Evolutionary conservation across 2,113 vertebrate genomes (phyloP).

Genomic region (Halcyon senegalensis): DNA sequence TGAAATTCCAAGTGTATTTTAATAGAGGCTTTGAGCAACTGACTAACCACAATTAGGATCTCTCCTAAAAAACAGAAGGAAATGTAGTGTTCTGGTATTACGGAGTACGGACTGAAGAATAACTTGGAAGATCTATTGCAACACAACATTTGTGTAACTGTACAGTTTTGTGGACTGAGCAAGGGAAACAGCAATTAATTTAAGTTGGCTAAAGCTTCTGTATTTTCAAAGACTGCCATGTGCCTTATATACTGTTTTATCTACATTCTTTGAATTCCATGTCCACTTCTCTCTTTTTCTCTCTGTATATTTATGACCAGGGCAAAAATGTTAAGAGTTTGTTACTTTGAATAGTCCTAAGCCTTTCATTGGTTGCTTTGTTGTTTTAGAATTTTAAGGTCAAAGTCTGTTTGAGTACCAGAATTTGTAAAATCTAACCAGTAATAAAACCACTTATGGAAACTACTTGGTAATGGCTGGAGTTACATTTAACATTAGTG

Average conservation of each 20-base stretch:
- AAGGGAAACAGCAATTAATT: conserved; percentile 87
- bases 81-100: conserved; percentile 79
- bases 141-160: conserved; percentile 97
- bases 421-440: conserved; percentile 87
- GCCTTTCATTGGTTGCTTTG: conserved; percentile 80
- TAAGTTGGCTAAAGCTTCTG: conserved; percentile 90
- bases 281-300: conserved; percentile 80
- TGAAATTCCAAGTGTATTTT: conserved; percentile 88
- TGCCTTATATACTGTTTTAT: conserved; percentile 90
- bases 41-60: conserved; percentile 84
- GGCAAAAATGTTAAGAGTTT: conserved; percentile 80
- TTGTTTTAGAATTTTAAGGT: conserved; percentile 86
- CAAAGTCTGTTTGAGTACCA: conserved; percentile 80
- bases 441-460: conserved; percentile 84
- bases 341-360: conserved; percentile 76
- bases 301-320: conserved; percentile 89
- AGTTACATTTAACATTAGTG: conserved; percentile 39
- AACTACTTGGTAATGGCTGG: conserved; percentile 67
- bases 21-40: conserved; percentile 89
- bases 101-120: conserved; percentile 81
- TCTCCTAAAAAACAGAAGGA: conserved; percentile 82
- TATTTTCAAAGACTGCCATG: conserved; percentile 89
- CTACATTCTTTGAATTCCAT: conserved; percentile 79
- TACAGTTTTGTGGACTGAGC: conserved; percentile 91
- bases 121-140: conserved; percentile 84